A percentile compares a stretch with the other conserved stretches of the same genome.
Evolutionary conservation across 2,888 invertebrate species (phyloP).

Genomic region (Parochlus steinenii): DNA sequence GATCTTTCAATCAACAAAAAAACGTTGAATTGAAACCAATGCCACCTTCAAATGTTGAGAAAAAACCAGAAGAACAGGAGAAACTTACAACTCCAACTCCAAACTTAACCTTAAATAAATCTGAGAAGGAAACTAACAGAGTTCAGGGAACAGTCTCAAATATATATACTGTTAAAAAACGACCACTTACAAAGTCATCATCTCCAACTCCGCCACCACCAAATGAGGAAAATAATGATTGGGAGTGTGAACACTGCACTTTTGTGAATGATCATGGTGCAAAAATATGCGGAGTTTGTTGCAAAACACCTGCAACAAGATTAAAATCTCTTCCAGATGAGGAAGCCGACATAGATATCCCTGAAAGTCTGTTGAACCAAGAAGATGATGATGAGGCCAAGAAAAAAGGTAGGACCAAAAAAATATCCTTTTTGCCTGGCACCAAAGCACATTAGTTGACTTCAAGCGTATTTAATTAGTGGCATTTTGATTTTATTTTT

Average conservation of each 20-base stretch:
- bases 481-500: neutral
- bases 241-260: conserved; percentile 85
- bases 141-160: neutral
- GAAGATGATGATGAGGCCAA: conserved; percentile 27
- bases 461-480: no score
- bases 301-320: conserved; percentile 49
- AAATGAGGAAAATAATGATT: conserved; percentile 39
- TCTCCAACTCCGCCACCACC: conserved; percentile 25
- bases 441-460: conserved; percentile 36
- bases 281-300: conserved; percentile 70
- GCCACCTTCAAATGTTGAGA: conserved; percentile 13
- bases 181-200: neutral
- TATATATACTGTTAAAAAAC: no score
- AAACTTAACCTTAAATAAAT: conserved; percentile 17
- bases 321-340: conserved; percentile 11
- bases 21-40: conserved; percentile 15
- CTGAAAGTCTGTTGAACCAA: conserved; percentile 20
- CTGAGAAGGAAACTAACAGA: conserved; percentile 18
- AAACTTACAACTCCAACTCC: conserved; percentile 12
- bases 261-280: conserved; percentile 67
- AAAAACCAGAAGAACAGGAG: conserved; percentile 8
- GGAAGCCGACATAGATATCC: conserved; percentile 14
- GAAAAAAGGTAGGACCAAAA: conserved; percentile 56
- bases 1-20: neutral
- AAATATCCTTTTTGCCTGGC: conserved; percentile 58